These are phyloP conservation scores for Pithys albifrons DNA, from an alignment of 2,113 vertebrate genomes.

Conservation along the genomic window DNA sequence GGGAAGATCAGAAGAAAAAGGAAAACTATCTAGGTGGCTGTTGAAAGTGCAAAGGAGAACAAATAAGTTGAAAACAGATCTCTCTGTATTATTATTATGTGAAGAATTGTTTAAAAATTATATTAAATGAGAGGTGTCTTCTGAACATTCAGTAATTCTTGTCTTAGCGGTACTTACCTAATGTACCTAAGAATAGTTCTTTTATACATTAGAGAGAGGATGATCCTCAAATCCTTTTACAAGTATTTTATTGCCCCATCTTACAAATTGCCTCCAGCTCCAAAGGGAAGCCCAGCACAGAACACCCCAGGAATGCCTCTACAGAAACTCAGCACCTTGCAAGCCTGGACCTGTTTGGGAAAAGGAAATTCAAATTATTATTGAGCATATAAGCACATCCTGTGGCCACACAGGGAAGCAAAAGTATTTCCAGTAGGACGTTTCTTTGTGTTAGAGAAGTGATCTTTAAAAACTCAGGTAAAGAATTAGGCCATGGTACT, in stretches of 20 bases:
- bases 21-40: slow-evolving; percentile 21
- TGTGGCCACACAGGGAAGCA: not conserved
- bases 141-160: not conserved
- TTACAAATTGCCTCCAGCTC: not conserved
- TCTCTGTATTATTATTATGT: not conserved
- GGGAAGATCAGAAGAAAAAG: slow-evolving; percentile 75
- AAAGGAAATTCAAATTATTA: not conserved
- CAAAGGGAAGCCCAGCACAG: not conserved
- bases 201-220: not conserved
- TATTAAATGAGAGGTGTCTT: not conserved
- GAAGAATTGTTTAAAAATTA: not conserved
- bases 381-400: not conserved
- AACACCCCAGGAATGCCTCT: not conserved
- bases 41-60: slow-evolving; percentile 60
- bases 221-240: not conserved
- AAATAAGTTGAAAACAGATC: slow-evolving; percentile 23
- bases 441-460: not conserved
- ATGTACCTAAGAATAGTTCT: not conserved
- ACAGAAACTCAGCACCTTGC: not conserved
- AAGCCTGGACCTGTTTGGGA: not conserved
- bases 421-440: not conserved
- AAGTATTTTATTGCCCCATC: not conserved
- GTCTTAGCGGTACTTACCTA: not conserved
- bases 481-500: not conserved
- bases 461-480: not conserved